Evolutionary conservation across 2,888 invertebrate genomes (phyloP).

Genomic region (Sceliomorpha sp.): DNA sequence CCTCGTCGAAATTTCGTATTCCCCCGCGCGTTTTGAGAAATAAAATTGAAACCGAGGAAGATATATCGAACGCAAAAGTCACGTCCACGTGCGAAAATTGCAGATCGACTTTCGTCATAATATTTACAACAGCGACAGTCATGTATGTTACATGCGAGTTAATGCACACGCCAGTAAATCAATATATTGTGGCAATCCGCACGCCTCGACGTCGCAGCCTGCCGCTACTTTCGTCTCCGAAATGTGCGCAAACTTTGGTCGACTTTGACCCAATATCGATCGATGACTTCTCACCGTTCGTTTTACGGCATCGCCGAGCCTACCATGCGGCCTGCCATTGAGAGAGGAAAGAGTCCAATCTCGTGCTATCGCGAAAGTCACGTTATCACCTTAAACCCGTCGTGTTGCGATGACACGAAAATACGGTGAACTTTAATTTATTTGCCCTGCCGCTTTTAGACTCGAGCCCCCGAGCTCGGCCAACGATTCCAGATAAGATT

Average conservation of each 20-base stretch:
- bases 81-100: too few species aligned
- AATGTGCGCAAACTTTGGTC: slow-evolving; percentile 39
- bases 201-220: slow-evolving; percentile 22
- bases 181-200: slow-evolving; percentile 36
- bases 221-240: slow-evolving; percentile 27
- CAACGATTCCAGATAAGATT: too few species aligned
- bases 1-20: too few species aligned
- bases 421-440: too few species aligned
- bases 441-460: too few species aligned
- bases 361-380: not conserved
- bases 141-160: slow-evolving; percentile 9
- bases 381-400: not conserved
- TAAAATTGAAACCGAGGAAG: too few species aligned
- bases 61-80: too few species aligned
- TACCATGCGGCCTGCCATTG: not conserved
- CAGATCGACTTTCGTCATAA: not conserved
- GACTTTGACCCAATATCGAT: slow-evolving; percentile 37
- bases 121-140: slow-evolving; percentile 11
- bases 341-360: too few species aligned
- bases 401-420: not conserved
- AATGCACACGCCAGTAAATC: slow-evolving; percentile 28
- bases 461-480: too few species aligned
- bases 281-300: slow-evolving; percentile 33
- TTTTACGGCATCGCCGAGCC: slow-evolving; percentile 3
- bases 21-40: too few species aligned